A percentile compares a stretch with the other conserved stretches of the same genome.
phyloP scores from a whole-genome alignment of 2,113 vertebrate species.

The Dicentrarchus labrax region DNA sequence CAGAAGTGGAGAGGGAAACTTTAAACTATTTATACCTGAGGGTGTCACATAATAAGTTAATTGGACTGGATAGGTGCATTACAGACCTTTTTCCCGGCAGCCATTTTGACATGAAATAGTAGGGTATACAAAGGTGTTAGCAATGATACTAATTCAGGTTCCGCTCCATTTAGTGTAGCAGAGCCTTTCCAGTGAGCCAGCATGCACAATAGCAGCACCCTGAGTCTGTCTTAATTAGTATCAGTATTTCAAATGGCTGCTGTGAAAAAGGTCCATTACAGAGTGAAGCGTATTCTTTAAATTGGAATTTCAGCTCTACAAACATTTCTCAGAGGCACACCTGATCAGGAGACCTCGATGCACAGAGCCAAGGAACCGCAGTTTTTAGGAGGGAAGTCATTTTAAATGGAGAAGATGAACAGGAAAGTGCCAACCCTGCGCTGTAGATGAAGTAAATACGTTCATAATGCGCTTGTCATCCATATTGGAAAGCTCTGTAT shows the following conservation, averaged over 20 bases:
- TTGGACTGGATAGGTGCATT: background rate
- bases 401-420: too few species aligned
- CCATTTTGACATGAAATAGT: too few species aligned
- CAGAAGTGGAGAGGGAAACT: slow-evolving; percentile 13
- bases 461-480: background rate
- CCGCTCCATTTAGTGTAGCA: too few species aligned
- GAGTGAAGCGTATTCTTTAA: background rate
- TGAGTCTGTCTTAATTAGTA: too few species aligned
- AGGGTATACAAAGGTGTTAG: too few species aligned
- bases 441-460: too few species aligned
- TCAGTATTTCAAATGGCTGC: too few species aligned
- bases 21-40: background rate
- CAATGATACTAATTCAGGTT: too few species aligned
- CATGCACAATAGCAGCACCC: too few species aligned
- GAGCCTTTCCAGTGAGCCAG: too few species aligned
- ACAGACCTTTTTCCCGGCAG: too few species aligned
- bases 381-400: background rate
- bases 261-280: too few species aligned
- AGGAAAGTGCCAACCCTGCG: background rate
- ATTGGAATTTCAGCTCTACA: background rate
- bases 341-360: background rate
- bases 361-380: background rate
- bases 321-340: background rate
- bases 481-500: background rate
- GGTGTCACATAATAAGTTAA: background rate